phyloP scores from a whole-genome alignment of 2,888 invertebrate genomes.

The Tupiocoris notatus region DNA sequence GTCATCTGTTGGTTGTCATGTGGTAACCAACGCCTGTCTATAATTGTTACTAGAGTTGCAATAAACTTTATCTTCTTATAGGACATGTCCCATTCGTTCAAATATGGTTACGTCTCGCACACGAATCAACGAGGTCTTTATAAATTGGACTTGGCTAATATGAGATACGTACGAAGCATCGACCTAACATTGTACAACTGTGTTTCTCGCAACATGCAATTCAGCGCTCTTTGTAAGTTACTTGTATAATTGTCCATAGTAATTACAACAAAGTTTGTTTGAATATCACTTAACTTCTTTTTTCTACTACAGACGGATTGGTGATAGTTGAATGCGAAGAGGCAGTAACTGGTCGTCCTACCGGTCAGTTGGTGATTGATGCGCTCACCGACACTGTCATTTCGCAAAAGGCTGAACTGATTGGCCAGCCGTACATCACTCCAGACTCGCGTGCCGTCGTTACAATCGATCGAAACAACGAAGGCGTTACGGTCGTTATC shows the following conservation, averaged over 20 bases:
- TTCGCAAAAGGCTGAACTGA: constrained; percentile 62
- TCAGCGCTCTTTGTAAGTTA: constrained; percentile 69
- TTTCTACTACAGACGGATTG: constrained; percentile 60
- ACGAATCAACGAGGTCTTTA: constrained; percentile 69
- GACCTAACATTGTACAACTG: constrained; percentile 72
- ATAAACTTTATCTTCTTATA: constrained; percentile 51
- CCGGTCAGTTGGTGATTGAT: constrained; percentile 68
- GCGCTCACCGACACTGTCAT: constrained; percentile 70
- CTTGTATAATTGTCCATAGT: not conserved
- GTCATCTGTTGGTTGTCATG: no score
- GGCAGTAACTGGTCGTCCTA: constrained; percentile 63
- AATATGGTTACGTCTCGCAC: constrained; percentile 73
- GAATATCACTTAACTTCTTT: not conserved
- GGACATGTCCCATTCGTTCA: constrained; percentile 63
- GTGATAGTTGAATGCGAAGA: constrained; percentile 70
- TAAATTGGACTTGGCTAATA: constrained; percentile 68
- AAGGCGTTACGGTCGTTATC: constrained; percentile 61
- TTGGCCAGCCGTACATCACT: constrained; percentile 66
- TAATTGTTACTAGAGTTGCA: no score
- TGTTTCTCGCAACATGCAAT: constrained; percentile 67
- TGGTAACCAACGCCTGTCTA: no score
- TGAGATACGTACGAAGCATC: constrained; percentile 69
- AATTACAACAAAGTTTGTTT: no score
- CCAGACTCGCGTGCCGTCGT: constrained; percentile 70
- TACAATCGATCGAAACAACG: constrained; percentile 62